A percentile compares a stretch with the other conserved stretches of the same genome.
Evolutionary conservation across 2,888 invertebrate genomes (phyloP).

Genomic region (Lithophane leautieri): DNA sequence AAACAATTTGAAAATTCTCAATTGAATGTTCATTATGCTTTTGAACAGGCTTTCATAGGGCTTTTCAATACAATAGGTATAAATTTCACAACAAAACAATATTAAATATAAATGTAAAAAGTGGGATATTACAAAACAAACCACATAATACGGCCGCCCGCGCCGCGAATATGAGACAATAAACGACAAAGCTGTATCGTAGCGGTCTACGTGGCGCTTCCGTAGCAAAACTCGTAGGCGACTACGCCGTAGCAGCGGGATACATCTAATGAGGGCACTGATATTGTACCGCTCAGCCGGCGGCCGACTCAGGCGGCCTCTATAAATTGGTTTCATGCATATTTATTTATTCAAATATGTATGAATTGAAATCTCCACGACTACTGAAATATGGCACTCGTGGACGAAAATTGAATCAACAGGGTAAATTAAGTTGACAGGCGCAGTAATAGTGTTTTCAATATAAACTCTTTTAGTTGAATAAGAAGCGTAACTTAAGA

Average conservation of each 20-base stretch:
- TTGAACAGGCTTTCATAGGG: constrained; percentile 20
- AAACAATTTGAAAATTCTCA: constrained; percentile 37
- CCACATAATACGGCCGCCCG: constrained; percentile 56
- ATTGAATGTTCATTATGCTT: constrained; percentile 32
- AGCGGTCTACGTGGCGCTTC: constrained; percentile 76
- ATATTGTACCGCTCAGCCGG: constrained; percentile 82
- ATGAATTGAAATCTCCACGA: constrained; percentile 89
- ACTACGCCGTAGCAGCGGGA: constrained; percentile 77
- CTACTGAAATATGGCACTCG: constrained; percentile 87
- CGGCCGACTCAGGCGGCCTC: constrained; percentile 80
- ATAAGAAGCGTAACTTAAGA: constrained; percentile 67
- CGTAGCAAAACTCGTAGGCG: constrained; percentile 80
- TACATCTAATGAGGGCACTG: constrained; percentile 86
- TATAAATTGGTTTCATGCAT: constrained; percentile 91
- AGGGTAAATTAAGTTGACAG: constrained; percentile 84
- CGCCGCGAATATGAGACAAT: constrained; percentile 69
- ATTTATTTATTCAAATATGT: constrained; percentile 91
- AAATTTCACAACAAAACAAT: constrained; percentile 29
- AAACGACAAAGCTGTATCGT: constrained; percentile 71
- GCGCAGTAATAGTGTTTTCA: constrained; percentile 67
- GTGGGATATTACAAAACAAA: constrained; percentile 54
- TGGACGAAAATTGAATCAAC: constrained; percentile 87
- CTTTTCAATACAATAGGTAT: constrained; percentile 37
- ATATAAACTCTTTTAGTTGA: constrained; percentile 70
- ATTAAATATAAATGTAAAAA: constrained; percentile 48